Base-by-base conservation (phyloP, 2,113 vertebrate genomes). In the Ictalurus furcatus region DNA sequence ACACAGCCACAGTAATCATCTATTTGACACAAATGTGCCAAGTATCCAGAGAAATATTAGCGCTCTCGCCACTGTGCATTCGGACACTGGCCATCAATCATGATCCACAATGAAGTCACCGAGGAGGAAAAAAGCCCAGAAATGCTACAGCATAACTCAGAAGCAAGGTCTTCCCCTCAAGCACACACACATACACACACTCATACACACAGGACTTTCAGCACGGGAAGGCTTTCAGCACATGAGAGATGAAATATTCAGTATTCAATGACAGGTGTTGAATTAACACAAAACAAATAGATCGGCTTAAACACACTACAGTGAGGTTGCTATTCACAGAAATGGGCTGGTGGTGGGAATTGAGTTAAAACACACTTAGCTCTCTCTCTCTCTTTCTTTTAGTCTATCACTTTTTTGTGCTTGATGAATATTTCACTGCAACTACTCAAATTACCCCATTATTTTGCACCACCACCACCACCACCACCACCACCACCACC, bases 1-100 rank as follows among this genome's bases (percentile, higher is more conserved):
- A 91, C 88, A 89, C 71, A 93, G 88, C 86, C 90, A 91, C 93
- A 92, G 92, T 93, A 94, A 93, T 93, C 93, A 92, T 93, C 88
- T 61, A 90, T 94, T 94, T 94, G 91, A 90, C 90, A 91, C 86
- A 92, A 94, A 93, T 84, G 88, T 92, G 89, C 34, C 19, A 61
- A 89, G 85, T 89, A 91, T 82, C 90, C 92, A 92, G 90, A 88
- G 92, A 92, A 92, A 89, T 91, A 67, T 89, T 89, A 89, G 84
- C 85, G 87, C 74, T 89, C 86, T 78, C 44, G 78, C 89, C 90
- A 92, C 87, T 40, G 56, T 67, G 79, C 23, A 71, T 54, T 71
- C 48, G 73, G 88, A 89, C 63, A 81, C 59, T 61, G 56, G 52
- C 65, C 76, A 92, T 92, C 90, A 89, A 85, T 92, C 91, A 88